phyloP scores from a whole-genome alignment of 2,113 vertebrate genomes.

The Thymallus thymallus region DNA sequence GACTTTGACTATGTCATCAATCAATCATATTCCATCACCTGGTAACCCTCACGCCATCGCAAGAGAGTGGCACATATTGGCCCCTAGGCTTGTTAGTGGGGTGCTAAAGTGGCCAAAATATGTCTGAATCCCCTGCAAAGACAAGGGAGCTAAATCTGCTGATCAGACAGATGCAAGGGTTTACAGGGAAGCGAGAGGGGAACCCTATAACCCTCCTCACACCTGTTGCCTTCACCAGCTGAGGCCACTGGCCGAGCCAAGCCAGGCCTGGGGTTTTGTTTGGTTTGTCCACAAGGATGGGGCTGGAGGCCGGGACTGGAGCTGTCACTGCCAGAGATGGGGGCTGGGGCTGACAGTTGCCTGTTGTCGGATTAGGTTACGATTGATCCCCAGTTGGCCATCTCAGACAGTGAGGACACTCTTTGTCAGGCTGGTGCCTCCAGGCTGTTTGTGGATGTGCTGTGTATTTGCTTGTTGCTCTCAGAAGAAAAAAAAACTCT shows the following conservation, averaged over 20 bases:
- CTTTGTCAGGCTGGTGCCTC: slow-evolving; percentile 57
- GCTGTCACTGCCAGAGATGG: not conserved
- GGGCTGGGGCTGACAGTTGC: slow-evolving; percentile 80
- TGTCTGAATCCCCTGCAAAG: not conserved
- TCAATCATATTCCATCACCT: no score
- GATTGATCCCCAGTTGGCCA: slow-evolving; percentile 82
- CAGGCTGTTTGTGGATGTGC: slow-evolving; percentile 38
- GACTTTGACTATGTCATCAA: no score
- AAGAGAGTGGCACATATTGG: no score
- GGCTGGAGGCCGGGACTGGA: slow-evolving; percentile 33
- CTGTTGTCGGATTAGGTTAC: slow-evolving; percentile 83
- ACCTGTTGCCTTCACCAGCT: slow-evolving; percentile 78
- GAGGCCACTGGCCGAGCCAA: slow-evolving; percentile 57
- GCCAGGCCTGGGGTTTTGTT: slow-evolving; percentile 75
- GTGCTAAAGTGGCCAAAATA: no score
- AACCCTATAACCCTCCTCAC: slow-evolving; percentile 55
- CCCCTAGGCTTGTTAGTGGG: no score
- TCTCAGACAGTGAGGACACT: slow-evolving; percentile 77
- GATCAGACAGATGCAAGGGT: not conserved
- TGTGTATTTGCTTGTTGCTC: not conserved
- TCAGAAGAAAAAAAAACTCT: no score
- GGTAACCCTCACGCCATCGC: no score
- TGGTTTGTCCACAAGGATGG: not conserved
- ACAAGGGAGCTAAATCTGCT: not conserved
- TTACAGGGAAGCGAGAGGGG: not conserved